These are phyloP conservation scores for Chinchilla lanigera DNA, from an alignment of 2,113 vertebrate genomes.

Conservation along the genomic window DNA sequence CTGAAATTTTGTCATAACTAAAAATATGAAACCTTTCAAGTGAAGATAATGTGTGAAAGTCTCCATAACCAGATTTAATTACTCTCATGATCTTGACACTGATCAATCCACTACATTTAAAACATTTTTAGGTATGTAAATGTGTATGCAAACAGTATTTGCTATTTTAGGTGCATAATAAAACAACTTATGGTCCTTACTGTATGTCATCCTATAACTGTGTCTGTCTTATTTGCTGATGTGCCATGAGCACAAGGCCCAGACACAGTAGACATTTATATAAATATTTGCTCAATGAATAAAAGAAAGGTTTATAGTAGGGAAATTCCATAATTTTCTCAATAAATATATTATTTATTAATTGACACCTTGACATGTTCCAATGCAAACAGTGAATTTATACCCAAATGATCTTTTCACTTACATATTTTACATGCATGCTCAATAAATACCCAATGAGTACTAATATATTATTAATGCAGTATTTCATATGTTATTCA, in stretches of 20 bases:
- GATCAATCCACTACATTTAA: neutral
- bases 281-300: constrained; percentile 48
- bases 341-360: constrained; percentile 52
- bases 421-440: neutral
- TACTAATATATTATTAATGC: neutral
- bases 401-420: neutral
- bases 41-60: neutral
- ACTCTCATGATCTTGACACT: neutral
- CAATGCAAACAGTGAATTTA: constrained; percentile 43
- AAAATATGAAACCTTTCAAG: neutral
- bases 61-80: neutral
- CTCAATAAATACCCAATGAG: neutral
- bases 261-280: neutral
- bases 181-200: neutral
- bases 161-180: neutral
- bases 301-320: constrained; percentile 18
- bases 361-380: neutral
- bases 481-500: neutral
- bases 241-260: neutral
- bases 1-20: neutral
- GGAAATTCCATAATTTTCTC: constrained; percentile 5
- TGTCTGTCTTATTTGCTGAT: neutral
- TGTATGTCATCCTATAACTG: neutral
- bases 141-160: neutral
- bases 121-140: neutral